These are phyloP conservation scores for Labeo rohita DNA, from an alignment of 2,113 vertebrate genomes.

Conservation along the genomic window DNA sequence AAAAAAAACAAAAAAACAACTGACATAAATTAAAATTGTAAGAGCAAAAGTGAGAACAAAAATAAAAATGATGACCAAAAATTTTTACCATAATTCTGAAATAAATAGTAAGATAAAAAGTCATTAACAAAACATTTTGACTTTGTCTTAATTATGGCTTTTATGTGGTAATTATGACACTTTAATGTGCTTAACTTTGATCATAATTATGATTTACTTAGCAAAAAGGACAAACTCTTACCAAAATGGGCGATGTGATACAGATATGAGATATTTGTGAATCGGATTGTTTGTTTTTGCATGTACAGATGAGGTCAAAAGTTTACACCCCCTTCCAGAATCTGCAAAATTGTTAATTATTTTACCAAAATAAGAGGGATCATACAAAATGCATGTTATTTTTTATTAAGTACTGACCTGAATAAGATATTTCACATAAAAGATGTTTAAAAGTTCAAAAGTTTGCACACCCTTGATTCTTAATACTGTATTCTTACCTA, in stretches of 20 bases:
- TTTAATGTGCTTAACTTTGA: background rate
- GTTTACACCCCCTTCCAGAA: too few species aligned
- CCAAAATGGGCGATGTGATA: background rate
- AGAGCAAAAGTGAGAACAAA: background rate
- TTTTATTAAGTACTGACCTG: too few species aligned
- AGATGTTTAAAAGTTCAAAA: too few species aligned
- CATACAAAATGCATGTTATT: too few species aligned
- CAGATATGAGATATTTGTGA: background rate
- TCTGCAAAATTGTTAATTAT: too few species aligned
- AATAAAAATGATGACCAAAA: background rate
- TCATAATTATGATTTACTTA: background rate
- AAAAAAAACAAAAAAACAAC: background rate
- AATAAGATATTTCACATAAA: too few species aligned
- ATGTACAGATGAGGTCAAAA: background rate
- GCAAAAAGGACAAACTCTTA: background rate
- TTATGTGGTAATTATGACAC: background rate
- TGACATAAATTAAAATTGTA: background rate
- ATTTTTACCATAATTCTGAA: background rate
- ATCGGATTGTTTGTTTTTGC: background rate
- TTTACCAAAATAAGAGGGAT: too few species aligned
- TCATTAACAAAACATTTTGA: background rate
- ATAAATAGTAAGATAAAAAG: background rate
- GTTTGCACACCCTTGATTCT: too few species aligned
- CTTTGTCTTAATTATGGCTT: background rate
- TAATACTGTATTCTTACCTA: too few species aligned